These are phyloP conservation scores for Polydrusus cervinus DNA, from an alignment of 2,888 invertebrate species.

Conservation along the genomic window DNA sequence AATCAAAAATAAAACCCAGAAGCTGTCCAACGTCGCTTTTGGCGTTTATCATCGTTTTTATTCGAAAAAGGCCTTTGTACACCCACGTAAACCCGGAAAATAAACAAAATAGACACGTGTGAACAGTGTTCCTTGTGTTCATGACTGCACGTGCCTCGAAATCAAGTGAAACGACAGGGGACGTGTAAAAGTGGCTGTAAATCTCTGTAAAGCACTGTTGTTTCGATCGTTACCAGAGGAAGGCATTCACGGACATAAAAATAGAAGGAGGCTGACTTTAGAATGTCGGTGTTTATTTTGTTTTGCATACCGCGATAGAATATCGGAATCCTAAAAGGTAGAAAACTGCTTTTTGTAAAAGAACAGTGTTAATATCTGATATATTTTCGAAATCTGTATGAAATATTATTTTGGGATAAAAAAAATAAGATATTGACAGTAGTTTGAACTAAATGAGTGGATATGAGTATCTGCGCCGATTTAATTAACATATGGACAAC, in stretches of 20 bases:
- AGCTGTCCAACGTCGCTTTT: constrained; percentile 2
- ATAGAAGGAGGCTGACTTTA: constrained; percentile 25
- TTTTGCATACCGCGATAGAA: background rate
- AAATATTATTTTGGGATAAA: too few species aligned
- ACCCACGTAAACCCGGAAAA: constrained; percentile 28
- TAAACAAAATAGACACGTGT: constrained; percentile 37
- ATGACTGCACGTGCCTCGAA: constrained; percentile 41
- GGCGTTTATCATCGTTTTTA: background rate
- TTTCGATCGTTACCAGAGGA: constrained; percentile 38
- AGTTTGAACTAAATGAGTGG: too few species aligned
- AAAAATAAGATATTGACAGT: too few species aligned
- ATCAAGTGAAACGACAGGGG: constrained; percentile 43
- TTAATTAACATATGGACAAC: too few species aligned
- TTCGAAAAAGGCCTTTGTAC: constrained; percentile 22
- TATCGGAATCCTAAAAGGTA: background rate
- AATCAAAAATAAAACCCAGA: background rate
- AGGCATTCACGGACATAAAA: constrained; percentile 30
- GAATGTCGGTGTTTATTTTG: constrained; percentile 24
- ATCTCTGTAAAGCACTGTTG: constrained; percentile 45
- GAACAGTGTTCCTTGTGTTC: constrained; percentile 26
- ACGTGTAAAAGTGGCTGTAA: constrained; percentile 45
- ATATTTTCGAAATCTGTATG: too few species aligned
- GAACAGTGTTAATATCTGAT: too few species aligned
- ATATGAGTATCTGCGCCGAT: too few species aligned
- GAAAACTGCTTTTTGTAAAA: too few species aligned